Evolutionary conservation across 2,797 vertebrate genomes (phyloP).

Genomic region (Lophura swinhoii): DNA sequence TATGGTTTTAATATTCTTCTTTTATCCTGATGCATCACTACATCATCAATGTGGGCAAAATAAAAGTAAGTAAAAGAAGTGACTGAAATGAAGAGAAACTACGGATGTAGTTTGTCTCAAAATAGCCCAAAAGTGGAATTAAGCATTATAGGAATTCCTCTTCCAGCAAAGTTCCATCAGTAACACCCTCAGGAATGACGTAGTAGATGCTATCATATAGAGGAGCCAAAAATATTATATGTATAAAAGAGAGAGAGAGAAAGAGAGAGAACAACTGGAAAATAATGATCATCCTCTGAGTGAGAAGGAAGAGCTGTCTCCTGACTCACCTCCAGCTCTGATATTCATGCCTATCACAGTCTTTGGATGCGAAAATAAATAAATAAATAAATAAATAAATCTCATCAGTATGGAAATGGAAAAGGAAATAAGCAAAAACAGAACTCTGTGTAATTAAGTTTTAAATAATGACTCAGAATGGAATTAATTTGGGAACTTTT

Average conservation of each 20-base stretch:
- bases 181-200: accelerated
- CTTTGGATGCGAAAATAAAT: not conserved
- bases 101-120: not conserved
- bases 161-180: not conserved
- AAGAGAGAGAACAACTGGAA: not conserved
- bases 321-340: not conserved
- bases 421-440: not conserved
- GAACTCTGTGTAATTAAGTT: not conserved
- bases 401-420: not conserved
- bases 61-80: not conserved
- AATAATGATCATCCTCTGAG: accelerated
- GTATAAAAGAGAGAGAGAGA: too few relatives aligned
- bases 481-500: not conserved
- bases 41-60: not conserved
- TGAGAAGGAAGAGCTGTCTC: not conserved
- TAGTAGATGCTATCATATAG: accelerated
- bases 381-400: not conserved
- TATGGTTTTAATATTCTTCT: not conserved
- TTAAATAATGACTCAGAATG: not conserved
- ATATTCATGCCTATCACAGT: not conserved
- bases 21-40: not conserved
- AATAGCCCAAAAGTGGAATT: not conserved
- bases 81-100: not conserved
- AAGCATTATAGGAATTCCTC: not conserved
- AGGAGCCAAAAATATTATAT: not conserved